Evolutionary conservation across 1,140 invertebrate species (phyloP), one percentile per base, ranked within the genome.

Genomic region (Eriosoma lanigerum): DNA sequence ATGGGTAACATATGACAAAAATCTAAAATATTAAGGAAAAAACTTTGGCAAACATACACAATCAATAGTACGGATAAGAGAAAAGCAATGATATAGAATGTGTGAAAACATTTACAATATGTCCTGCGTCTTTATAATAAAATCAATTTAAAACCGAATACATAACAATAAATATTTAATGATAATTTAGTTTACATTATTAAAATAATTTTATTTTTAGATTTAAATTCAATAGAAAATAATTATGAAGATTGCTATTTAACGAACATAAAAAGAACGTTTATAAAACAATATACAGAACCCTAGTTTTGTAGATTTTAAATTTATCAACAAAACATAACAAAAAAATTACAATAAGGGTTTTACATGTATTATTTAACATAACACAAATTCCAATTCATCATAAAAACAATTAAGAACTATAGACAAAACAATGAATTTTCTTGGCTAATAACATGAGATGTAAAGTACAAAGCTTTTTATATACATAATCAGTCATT

Each of bases 401-500:
- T 26, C 52, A 70, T 50, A 29, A 72, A 13, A 46, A 68, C 21
- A 68, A 68, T 58, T 58, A 19, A 62, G 24, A 32, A 29, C 17
- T 62, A 32, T 19, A 29, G 4, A 62, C 46, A 52, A 52, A 72
- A 72, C 68, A 70, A 72, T 46, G 29, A 52, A 50, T 52, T 52
- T 72, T 26, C 26, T 72, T 26, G 26, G 68, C 26, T 52, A 72
- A 19, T 24, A 3, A 52, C 10, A 50, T 52, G 12, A 52, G 26
- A 72, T 17, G 68, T 72, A 50, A 72, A 72, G 52, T 72, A 72
- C 68, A 72, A 46, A 72, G 48, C 6, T 52, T 72, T 70, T 44
- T 68, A 68, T 26, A 72, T 50, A 72, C 68, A 72, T 72, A 72
- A 72, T 72, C 68, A 72, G 68, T 72, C 68, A 72, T 72, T 50